These are phyloP conservation scores for Bimastos eiseni DNA, from an alignment of 2,888 invertebrate genomes.

Conservation along the genomic window DNA sequence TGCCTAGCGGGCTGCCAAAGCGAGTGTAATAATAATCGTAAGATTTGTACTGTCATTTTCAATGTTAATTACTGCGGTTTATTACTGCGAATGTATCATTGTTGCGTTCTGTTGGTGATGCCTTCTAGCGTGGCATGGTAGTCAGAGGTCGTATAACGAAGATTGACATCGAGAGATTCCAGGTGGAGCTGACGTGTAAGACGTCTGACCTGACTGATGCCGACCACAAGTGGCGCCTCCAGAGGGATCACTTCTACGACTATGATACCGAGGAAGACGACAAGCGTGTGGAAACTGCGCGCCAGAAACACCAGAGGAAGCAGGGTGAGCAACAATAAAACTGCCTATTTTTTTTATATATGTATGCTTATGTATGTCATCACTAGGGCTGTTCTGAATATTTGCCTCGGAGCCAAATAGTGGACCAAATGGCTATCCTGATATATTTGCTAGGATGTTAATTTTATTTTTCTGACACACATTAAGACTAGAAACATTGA, in stretches of 20 bases:
- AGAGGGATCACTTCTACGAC: conserved; percentile 88
- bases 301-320: conserved; percentile 73
- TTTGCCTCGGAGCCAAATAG: too few relatives aligned
- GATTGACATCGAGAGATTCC: conserved; percentile 89
- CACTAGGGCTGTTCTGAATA: too few relatives aligned
- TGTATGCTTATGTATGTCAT: too few relatives aligned
- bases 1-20: too few relatives aligned
- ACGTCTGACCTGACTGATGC: conserved; percentile 88
- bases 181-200: conserved; percentile 82
- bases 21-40: too few relatives aligned
- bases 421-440: too few relatives aligned
- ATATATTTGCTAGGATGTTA: too few relatives aligned
- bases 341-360: not conserved
- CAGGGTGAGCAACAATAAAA: conserved; percentile 48
- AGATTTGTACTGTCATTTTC: too few relatives aligned
- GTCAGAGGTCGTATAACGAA: conserved; percentile 81
- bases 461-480: too few relatives aligned
- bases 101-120: not conserved
- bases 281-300: conserved; percentile 74
- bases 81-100: not conserved
- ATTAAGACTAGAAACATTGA: too few relatives aligned
- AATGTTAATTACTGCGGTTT: not conserved
- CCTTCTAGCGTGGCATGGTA: conserved; percentile 58
- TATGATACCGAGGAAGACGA: conserved; percentile 72
- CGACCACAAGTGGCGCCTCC: conserved; percentile 87